Evolutionary conservation across 1,140 invertebrate species (phyloP).

Genomic region (Gryllus bimaculatus): DNA sequence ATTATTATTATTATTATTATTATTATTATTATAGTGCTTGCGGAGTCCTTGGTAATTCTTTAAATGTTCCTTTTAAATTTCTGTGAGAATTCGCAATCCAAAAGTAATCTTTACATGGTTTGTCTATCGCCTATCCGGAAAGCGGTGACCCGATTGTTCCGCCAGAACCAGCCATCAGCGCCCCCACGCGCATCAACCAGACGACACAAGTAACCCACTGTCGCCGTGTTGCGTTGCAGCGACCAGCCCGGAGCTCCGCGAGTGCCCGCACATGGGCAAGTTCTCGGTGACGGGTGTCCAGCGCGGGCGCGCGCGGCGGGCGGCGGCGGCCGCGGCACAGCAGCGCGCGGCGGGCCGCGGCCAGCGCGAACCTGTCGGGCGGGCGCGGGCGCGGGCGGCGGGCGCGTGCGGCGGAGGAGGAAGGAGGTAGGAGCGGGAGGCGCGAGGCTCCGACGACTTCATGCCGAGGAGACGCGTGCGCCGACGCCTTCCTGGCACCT

Average conservation of each 20-base stretch:
- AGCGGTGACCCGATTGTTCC: too few relatives aligned
- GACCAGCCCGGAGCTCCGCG: conserved; percentile 47
- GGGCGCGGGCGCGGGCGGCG: conserved; percentile 27
- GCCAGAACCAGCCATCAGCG: too few relatives aligned
- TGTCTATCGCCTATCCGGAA: too few relatives aligned
- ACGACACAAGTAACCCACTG: too few relatives aligned
- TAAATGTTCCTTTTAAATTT: too few relatives aligned
- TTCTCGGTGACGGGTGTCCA: conserved; percentile 51
- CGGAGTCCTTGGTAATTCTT: too few relatives aligned
- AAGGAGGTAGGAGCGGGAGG: conserved; percentile 24
- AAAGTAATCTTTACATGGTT: too few relatives aligned
- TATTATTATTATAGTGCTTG: too few relatives aligned
- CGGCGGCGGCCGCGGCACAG: not conserved
- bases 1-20: too few relatives aligned
- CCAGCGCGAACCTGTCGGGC: not conserved
- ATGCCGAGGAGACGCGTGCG: conserved; percentile 23
- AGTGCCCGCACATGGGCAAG: conserved; percentile 58
- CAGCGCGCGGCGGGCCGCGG: not conserved
- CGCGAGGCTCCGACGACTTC: conserved; percentile 28
- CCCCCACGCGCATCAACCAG: too few relatives aligned
- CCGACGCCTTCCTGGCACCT: conserved; percentile 37
- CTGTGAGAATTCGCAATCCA: too few relatives aligned
- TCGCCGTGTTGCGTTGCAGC: too few relatives aligned
- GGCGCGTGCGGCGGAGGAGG: conserved; percentile 28
- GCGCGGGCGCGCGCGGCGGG: conserved; percentile 25